A percentile compares a stretch with the other conserved stretches of the same genome.
phyloP scores from a whole-genome alignment of 1,140 invertebrate species.

The Drosophila neocordata region DNA sequence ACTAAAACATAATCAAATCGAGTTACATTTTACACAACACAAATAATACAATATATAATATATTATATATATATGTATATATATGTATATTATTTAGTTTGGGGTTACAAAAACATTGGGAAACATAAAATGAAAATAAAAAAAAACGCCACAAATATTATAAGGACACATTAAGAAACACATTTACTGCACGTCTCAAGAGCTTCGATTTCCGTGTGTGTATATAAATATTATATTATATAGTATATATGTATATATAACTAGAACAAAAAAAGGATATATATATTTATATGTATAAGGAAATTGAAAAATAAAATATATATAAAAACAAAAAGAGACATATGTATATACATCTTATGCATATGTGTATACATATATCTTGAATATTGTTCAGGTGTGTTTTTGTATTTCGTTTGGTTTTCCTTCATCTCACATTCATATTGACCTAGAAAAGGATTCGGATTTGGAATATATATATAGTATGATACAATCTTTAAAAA shows the following conservation, averaged over 20 bases:
- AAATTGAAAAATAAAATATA: conserved; percentile 9
- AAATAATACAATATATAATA: conserved; percentile 22
- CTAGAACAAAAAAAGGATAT: conserved; percentile 49
- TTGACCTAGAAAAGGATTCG: conserved; percentile 29
- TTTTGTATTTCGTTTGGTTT: conserved; percentile 26
- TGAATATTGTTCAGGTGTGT: conserved; percentile 64
- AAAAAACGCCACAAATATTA: conserved; percentile 61
- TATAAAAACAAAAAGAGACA: conserved; percentile 42
- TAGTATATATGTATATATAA: conserved; percentile 29
- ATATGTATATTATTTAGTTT: conserved; percentile 32
- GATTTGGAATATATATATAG: conserved; percentile 12
- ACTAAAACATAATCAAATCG: conserved; percentile 13
- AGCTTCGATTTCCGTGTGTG: conserved; percentile 73
- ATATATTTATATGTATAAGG: too few relatives aligned
- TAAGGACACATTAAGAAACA: conserved; percentile 53
- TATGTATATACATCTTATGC: not conserved
- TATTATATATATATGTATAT: conserved; percentile 6
- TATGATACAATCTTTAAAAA: conserved; percentile 23
- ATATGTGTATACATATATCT: conserved; percentile 12
- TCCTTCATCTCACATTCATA: conserved; percentile 13
- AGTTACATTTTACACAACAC: conserved; percentile 27
- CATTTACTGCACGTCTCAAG: conserved; percentile 80
- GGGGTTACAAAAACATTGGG: conserved; percentile 30
- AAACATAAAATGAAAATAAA: conserved; percentile 51
- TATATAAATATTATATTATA: conserved; percentile 51